A percentile compares a stretch with the other conserved stretches of the same genome.
phyloP scores from a whole-genome alignment of 2,797 vertebrate genomes.

The Psittacula echo region DNA sequence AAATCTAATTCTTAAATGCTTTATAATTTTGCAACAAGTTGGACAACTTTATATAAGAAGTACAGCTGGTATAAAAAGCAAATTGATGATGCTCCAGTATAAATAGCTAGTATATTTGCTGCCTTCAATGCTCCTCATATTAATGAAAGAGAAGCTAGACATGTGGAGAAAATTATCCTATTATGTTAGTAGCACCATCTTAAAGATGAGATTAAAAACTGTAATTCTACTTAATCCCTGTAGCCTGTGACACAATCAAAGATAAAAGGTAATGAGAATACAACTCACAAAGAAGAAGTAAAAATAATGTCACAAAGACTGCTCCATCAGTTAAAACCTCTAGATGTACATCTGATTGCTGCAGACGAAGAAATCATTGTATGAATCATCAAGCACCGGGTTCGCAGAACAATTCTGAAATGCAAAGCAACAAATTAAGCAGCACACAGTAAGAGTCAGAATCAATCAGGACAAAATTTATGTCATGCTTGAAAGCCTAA shows the following conservation, averaged over 20 bases:
- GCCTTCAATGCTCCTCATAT: background rate
- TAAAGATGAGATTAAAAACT: constrained; percentile 41
- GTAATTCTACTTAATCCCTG: constrained; percentile 47
- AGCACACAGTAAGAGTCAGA: constrained; percentile 52
- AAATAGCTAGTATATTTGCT: background rate
- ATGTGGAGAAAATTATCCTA: constrained; percentile 22
- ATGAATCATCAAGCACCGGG: constrained; percentile 20
- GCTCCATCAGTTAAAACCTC: constrained; percentile 20
- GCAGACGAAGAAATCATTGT: constrained; percentile 24
- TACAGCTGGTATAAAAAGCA: background rate
- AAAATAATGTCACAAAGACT: constrained; percentile 47
- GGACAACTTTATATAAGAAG: background rate
- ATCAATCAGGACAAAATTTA: constrained; percentile 62
- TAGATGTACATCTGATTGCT: constrained; percentile 11
- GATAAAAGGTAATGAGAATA: constrained; percentile 22
- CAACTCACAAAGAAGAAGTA: background rate
- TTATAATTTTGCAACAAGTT: background rate
- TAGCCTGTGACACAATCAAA: constrained; percentile 26
- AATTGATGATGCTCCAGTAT: background rate
- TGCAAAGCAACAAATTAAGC: constrained; percentile 58
- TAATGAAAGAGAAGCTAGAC: constrained; percentile 12
- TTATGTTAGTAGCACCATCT: constrained; percentile 17
- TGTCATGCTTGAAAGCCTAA: constrained; percentile 66
- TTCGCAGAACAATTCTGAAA: constrained; percentile 59
- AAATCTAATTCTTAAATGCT: background rate